Base-by-base conservation (phyloP, 2,888 invertebrate genomes). In the Anagyrus pseudococci region DNA sequence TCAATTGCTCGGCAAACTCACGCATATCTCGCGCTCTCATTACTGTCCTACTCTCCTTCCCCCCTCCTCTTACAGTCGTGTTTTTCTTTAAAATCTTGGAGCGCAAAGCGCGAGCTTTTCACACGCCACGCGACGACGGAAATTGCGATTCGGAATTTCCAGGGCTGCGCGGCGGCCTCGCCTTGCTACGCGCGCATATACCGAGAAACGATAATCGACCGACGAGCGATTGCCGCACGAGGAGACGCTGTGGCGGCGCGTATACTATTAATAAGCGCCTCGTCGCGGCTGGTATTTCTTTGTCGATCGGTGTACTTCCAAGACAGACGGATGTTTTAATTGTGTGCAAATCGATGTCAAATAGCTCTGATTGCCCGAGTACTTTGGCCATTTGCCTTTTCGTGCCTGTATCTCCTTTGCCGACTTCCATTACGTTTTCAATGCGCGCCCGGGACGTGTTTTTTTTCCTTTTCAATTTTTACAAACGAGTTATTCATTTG, bases 81-180 rank as follows among this genome's bases (percentile, higher is more conserved):
- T n/a, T n/a, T n/a, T n/a, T n/a, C n/a, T n/a, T n/a, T n/a, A n/a
- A 33, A 13, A 33, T 6, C 33, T 6, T 33, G 13, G 13, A 3
- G 15, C 26, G 48, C 48, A 48, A 17, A 20, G 60, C 54, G 44
- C 40, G 50, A 49, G 49, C 50, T 63, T 63, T 63, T 63, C 63
- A 55, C 63, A 63, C 63, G 63, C 55, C 25, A 19, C 25, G 2
- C n/a, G n/a, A n/a, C n/a, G n/a, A 44, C 49, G 59, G 50, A 47
- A 59, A 59, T 64, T 52, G 56, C 50, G 47, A 52, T 50, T 52
- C 23, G 55, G 59, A 49, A 50, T 50, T 49, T 58, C 17, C 43
- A 20, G 2, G 33, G 15, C 4, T 13, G 33, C 8, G 33, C 25
- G 22, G n/a, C 41, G 59, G 25, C 63, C 58, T 54, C 59, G 52